A percentile compares a stretch with the other conserved stretches of the same genome.
Evolutionary conservation across 2,113 vertebrate species (phyloP).

Genomic region (Pterophyllum scalare): DNA sequence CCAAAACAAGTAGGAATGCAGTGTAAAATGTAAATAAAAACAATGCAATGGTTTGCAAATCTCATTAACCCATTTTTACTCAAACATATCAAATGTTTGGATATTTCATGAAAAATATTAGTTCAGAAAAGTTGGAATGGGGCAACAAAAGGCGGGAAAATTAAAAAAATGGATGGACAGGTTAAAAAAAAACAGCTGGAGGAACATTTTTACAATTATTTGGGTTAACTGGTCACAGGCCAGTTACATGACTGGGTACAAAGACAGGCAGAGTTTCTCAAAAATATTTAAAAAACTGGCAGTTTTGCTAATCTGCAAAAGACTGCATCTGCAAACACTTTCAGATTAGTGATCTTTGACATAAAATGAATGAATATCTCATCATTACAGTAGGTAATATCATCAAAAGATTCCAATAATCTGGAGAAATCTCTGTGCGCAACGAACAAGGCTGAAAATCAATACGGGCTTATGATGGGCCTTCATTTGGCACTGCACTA

Average conservation of each 20-base stretch:
- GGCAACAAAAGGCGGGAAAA: neutral
- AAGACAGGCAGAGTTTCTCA: neutral
- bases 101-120: neutral
- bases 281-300: neutral
- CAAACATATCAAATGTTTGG: neutral
- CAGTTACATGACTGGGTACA: neutral
- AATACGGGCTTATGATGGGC: neutral
- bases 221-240: neutral
- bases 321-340: neutral
- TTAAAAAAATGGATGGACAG: neutral
- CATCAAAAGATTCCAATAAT: neutral
- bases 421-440: neutral
- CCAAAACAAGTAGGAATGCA: neutral
- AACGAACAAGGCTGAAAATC: neutral
- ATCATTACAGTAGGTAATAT: neutral
- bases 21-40: neutral
- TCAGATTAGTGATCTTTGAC: neutral
- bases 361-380: neutral
- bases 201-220: neutral
- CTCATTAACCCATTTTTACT: neutral
- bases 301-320: neutral
- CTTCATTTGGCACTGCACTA: fast-evolving
- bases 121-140: neutral
- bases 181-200: neutral
- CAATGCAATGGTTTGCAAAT: neutral